Conservation (phyloP, 2,113 vertebrate species). For the Bombycilla garrulus region DNA sequence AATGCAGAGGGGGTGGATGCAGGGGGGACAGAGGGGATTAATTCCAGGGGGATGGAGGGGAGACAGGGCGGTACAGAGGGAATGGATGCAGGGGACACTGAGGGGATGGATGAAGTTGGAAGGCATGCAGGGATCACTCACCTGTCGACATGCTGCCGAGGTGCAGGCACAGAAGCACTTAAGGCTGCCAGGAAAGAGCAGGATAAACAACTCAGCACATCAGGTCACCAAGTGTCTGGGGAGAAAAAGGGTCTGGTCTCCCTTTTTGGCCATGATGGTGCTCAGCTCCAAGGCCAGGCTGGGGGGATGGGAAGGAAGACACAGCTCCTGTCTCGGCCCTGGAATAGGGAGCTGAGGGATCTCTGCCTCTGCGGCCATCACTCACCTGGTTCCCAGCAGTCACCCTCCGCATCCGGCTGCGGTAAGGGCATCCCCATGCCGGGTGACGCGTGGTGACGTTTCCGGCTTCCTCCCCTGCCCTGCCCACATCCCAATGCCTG, state of each 20-base stretch:
- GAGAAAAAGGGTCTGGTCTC: background rate
- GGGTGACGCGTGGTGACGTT: background rate
- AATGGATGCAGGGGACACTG: background rate
- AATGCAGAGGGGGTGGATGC: background rate
- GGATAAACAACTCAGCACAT: background rate
- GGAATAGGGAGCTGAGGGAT: background rate
- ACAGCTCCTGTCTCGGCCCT: background rate
- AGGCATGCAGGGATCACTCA: conserved; percentile 10
- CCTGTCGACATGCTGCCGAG: conserved; percentile 79
- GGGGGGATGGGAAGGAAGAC: background rate
- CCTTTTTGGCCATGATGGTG: background rate
- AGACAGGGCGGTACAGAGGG: background rate
- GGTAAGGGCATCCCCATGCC: conserved; percentile 41
- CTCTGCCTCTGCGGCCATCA: background rate
- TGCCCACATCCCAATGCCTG: conserved; percentile 13
- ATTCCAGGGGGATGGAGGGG: background rate
- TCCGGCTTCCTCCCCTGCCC: conserved; percentile 26
- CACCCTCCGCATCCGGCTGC: conserved; percentile 11
- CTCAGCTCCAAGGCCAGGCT: background rate
- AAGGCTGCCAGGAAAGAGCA: conserved; percentile 50
- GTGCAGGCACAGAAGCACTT: conserved; percentile 44
- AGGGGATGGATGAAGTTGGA: background rate
- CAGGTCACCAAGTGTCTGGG: background rate
- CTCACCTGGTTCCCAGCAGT: conserved; percentile 17
- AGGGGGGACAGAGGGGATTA: background rate